Percentiles rank a stretch among this genome's conserved stretches.
Conservation (phyloP, 2,888 invertebrate genomes). For the Prosapia bicincta region DNA sequence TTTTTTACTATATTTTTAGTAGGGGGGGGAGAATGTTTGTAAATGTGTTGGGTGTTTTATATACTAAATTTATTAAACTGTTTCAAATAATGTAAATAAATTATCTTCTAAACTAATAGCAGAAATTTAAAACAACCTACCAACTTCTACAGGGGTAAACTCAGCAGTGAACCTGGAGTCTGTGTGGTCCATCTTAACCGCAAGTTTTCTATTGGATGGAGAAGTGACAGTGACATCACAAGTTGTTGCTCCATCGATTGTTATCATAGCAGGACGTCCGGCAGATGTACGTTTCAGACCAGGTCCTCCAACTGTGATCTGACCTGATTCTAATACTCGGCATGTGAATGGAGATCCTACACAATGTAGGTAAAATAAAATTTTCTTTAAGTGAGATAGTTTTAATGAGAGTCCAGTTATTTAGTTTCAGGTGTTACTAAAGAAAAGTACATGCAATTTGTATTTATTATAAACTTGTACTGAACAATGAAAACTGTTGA, state of each 20-base stretch:
- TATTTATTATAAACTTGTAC: too few relatives aligned
- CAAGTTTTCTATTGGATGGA: slow-evolving; percentile 52
- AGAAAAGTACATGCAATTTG: too few relatives aligned
- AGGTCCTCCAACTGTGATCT: slow-evolving; percentile 60
- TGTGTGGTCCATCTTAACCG: slow-evolving; percentile 53
- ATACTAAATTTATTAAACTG: too few relatives aligned
- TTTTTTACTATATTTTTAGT: too few relatives aligned
- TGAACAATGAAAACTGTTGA: too few relatives aligned
- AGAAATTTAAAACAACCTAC: slow-evolving; percentile 33
- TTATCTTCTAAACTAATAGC: too few relatives aligned
- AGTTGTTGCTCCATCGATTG: slow-evolving; percentile 51
- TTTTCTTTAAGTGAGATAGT: too few relatives aligned
- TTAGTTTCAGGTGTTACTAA: too few relatives aligned
- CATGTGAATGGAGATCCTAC: slow-evolving; percentile 93
- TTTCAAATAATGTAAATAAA: too few relatives aligned
- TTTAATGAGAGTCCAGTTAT: too few relatives aligned
- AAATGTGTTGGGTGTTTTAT: too few relatives aligned
- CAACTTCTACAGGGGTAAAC: slow-evolving; percentile 56
- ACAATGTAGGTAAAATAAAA: neutral
- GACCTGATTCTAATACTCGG: slow-evolving; percentile 67
- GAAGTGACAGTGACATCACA: slow-evolving; percentile 41
- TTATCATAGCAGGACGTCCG: slow-evolving; percentile 58
- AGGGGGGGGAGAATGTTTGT: too few relatives aligned
- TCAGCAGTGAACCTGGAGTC: slow-evolving; percentile 62
- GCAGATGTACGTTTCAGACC: slow-evolving; percentile 68